Conservation (phyloP, 2,113 vertebrate genomes). For the Amia ocellicauda region DNA sequence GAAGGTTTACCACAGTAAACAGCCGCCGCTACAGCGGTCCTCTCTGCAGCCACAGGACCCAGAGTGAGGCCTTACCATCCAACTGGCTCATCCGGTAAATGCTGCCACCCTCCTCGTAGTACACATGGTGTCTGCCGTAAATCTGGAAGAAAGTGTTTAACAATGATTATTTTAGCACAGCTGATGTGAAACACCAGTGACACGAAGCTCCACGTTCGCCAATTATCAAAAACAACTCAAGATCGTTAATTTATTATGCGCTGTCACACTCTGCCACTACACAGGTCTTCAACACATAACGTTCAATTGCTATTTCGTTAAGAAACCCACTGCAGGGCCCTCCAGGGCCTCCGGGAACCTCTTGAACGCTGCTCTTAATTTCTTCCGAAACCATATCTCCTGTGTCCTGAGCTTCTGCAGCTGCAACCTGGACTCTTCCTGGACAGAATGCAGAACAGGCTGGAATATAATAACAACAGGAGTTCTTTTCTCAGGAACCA, state of each 20-base stretch:
- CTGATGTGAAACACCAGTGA: too few species aligned
- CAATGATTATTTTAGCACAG: too few species aligned
- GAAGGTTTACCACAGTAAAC: not conserved
- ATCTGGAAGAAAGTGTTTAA: constrained; percentile 59
- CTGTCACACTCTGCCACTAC: too few species aligned
- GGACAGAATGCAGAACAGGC: constrained; percentile 54
- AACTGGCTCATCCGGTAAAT: constrained; percentile 63
- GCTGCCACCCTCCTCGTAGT: constrained; percentile 75
- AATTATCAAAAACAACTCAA: too few species aligned
- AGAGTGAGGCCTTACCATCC: constrained; percentile 59
- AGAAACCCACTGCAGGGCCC: constrained; percentile 71
- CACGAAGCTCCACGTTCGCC: too few species aligned
- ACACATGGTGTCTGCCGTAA: constrained; percentile 69
- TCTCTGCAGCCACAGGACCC: too few species aligned
- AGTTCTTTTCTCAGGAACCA: too few species aligned
- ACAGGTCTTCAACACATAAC: too few species aligned
- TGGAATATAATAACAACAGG: constrained; percentile 43
- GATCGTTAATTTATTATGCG: too few species aligned
- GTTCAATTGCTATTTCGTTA: too few species aligned
- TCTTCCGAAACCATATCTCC: constrained; percentile 68
- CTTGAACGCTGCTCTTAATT: constrained; percentile 57
- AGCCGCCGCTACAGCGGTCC: not conserved
- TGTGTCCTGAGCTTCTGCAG: constrained; percentile 59
- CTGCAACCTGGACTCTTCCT: constrained; percentile 48
- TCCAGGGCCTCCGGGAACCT: constrained; percentile 43